Base-by-base conservation (phyloP, 2,888 invertebrate genomes). In the Pseudococcus jackbeardsleyi region DNA sequence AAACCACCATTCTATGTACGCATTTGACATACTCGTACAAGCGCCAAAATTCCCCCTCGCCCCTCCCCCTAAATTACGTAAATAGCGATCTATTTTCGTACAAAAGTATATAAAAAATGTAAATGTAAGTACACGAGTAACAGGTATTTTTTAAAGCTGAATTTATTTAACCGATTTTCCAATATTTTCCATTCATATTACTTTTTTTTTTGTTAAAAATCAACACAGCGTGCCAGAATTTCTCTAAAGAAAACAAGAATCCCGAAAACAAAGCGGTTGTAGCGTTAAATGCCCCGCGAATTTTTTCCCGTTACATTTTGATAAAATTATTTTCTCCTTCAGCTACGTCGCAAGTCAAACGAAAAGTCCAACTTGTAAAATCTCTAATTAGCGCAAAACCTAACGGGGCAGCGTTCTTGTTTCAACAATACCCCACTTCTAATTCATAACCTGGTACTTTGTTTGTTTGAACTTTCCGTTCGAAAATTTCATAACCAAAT, bases 401-500 rank as follows among this genome's bases (percentile, higher is more conserved):
- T 72, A 72, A 72, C 72, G 33, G 42, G 72, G 72, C 33, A 72
- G 72, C 33, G 33, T 72, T 39, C 72, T 72, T 72, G 72, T 72
- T 72, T 72, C 72, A 72, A 72, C 72, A 72, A 72, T 72, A 72
- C 72, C 33, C 7, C 64, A 11, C 72, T 33, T 72, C 12, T 33
- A 72, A 72, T 72, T 72, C 72, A 72, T 72, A 72, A 26, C 72
- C 39, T 72, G 33, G 72, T 72, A 33, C 33, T 72, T 72, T 72
- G 72, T 72, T 72, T 72, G 33, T 33, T 72, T 72, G 72, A 72
- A 72, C 72, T 72, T 72, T 72, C 17, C 72, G 72, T 72, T 72
- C 72, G 72, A 72, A 72, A 72, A 33, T 72, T 72, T 72, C 33
- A 72, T 72, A 72, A 72, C 72, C 72, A 72, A 72, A 72, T 72